Percentiles rank a stretch among this genome's conserved stretches.
Conservation (phyloP, 2,888 invertebrate species). For the Amphimallon solstitiale region DNA sequence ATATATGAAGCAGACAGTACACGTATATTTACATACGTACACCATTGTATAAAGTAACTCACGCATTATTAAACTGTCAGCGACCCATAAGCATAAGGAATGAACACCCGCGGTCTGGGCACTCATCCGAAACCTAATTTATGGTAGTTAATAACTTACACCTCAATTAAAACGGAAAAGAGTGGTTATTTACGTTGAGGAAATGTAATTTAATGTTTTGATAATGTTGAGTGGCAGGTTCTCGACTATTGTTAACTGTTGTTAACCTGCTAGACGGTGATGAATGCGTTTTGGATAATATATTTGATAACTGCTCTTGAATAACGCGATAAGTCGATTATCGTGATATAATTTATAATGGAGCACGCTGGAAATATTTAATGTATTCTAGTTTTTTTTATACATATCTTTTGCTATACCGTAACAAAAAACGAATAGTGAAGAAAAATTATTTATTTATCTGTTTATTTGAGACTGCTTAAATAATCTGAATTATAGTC, state of each 20-base stretch:
- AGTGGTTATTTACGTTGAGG: slow-evolving; percentile 29
- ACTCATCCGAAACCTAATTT: slow-evolving; percentile 52
- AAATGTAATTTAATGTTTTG: slow-evolving; percentile 25
- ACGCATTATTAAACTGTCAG: slow-evolving; percentile 53
- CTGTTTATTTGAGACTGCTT: too few species aligned
- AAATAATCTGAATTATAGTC: too few species aligned
- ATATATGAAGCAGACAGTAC: background rate
- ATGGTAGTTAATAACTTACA: slow-evolving; percentile 53
- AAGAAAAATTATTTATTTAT: too few species aligned
- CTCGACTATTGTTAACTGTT: too few species aligned
- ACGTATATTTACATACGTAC: background rate
- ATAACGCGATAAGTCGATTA: too few species aligned
- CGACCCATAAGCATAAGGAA: slow-evolving; percentile 51
- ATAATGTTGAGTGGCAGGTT: slow-evolving; percentile 11
- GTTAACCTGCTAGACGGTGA: too few species aligned
- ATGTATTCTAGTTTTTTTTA: too few species aligned
- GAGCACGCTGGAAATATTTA: too few species aligned
- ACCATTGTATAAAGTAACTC: too few species aligned
- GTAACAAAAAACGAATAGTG: too few species aligned
- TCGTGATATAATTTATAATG: too few species aligned
- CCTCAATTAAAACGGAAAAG: slow-evolving; percentile 52
- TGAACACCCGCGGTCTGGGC: slow-evolving; percentile 49
- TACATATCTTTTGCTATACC: too few species aligned
- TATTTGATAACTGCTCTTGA: background rate
- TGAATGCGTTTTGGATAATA: background rate